A percentile compares a stretch with the other conserved stretches of the same genome.
phyloP scores from a whole-genome alignment of 2,888 invertebrate species.

The Epiblema foenella region DNA sequence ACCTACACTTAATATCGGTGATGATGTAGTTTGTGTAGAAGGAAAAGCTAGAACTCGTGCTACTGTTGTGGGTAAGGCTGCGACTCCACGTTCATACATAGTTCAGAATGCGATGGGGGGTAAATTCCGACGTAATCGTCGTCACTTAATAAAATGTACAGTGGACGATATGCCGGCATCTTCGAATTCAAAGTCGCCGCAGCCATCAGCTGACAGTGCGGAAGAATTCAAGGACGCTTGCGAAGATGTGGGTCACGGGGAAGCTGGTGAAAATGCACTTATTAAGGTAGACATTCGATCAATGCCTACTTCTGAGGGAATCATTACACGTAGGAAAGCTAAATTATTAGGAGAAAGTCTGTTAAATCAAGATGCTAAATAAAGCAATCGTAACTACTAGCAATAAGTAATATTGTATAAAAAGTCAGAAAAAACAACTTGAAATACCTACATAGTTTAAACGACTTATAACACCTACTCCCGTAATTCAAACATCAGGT shows the following conservation, averaged over 20 bases:
- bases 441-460: too few relatives aligned
- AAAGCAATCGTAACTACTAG: too few relatives aligned
- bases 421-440: too few relatives aligned
- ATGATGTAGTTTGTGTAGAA: constrained; percentile 9
- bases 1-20: constrained; percentile 2
- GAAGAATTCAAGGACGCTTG: too few relatives aligned
- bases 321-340: not conserved
- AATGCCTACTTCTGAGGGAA: not conserved
- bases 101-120: constrained; percentile 4
- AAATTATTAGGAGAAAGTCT: not conserved
- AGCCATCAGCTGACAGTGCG: too few relatives aligned
- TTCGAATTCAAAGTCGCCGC: not conserved
- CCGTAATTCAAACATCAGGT: too few relatives aligned
- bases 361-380: not conserved
- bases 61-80: not conserved
- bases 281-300: not conserved
- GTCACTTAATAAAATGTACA: constrained; percentile 19
- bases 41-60: not conserved
- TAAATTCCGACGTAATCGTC: constrained; percentile 14
- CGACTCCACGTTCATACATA: constrained; percentile 14
- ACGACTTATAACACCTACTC: too few relatives aligned
- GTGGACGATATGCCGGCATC: not conserved
- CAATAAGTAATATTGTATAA: not conserved
- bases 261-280: not conserved
- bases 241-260: too few relatives aligned